A percentile compares a stretch with the other conserved stretches of the same genome.
Conservation (phyloP, 2,797 vertebrate species). For the Onychomys leucogaster region DNA sequence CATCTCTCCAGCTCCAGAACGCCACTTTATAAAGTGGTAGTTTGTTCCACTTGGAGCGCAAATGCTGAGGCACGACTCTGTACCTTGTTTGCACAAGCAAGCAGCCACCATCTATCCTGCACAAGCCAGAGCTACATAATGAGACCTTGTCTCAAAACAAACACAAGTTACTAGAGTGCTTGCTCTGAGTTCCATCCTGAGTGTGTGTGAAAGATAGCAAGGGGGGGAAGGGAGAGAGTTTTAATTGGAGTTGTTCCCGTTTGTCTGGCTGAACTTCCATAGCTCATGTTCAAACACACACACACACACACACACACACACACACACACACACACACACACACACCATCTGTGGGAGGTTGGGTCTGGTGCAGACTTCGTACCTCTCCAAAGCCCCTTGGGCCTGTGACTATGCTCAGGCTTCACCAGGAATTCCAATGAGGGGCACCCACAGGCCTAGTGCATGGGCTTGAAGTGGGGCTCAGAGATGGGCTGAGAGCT, state of each 20-base stretch:
- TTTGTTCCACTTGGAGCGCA: background rate
- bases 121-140: background rate
- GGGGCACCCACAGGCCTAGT: background rate
- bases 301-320: background rate
- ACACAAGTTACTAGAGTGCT: background rate
- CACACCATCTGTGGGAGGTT: background rate
- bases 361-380: background rate
- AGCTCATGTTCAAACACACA: background rate
- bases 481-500: background rate
- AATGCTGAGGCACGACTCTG: background rate
- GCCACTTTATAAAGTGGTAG: background rate
- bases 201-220: too few relatives aligned
- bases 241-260: background rate
- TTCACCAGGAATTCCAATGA: background rate
- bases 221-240: too few relatives aligned
- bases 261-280: background rate
- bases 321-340: background rate
- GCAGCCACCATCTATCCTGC: background rate
- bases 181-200: background rate
- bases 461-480: background rate
- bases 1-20: too few relatives aligned
- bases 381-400: too few relatives aligned
- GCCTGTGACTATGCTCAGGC: background rate
- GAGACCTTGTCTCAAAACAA: background rate
- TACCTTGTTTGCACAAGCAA: background rate